Evolutionary conservation across 2,888 invertebrate species (phyloP).

Genomic region (Ophion obscuratus): DNA sequence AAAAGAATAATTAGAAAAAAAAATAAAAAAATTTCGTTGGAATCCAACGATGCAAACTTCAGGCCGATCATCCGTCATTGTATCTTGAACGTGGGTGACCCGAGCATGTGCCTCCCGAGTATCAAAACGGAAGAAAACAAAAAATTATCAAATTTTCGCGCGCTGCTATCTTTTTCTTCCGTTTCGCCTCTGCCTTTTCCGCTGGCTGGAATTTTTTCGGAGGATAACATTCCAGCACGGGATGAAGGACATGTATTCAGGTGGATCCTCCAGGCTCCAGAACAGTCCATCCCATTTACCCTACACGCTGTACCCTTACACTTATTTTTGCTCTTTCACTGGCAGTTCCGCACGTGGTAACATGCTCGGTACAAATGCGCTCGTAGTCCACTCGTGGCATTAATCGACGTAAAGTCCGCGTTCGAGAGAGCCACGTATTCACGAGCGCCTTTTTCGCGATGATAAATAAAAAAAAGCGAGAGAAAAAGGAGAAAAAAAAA

Average conservation of each 20-base stretch:
- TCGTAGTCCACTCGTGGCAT: constrained; percentile 35
- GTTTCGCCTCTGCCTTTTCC: background rate
- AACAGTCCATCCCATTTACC: background rate
- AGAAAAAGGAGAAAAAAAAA: background rate
- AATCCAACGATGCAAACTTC: too few relatives aligned
- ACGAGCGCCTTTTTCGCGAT: constrained; percentile 26
- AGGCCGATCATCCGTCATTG: constrained; percentile 45
- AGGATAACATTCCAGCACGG: background rate
- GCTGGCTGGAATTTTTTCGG: constrained; percentile 8
- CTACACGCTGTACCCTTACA: background rate
- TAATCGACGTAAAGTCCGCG: constrained; percentile 45
- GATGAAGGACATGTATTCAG: background rate
- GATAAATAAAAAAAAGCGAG: constrained; percentile 27
- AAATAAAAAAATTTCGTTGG: too few relatives aligned
- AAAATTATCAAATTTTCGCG: constrained; percentile 50
- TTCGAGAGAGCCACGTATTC: constrained; percentile 4
- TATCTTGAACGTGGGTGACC: constrained; percentile 5
- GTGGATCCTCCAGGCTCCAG: background rate
- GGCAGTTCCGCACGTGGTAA: constrained; percentile 2
- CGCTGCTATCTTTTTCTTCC: background rate
- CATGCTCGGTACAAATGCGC: constrained; percentile 2
- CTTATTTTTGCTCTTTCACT: constrained; percentile 13
- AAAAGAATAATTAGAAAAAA: too few relatives aligned
- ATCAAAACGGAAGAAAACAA: constrained; percentile 24
- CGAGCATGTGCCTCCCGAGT: constrained; percentile 1